Base-by-base conservation (phyloP, 2,113 vertebrate species). In the Loxodonta africana region DNA sequence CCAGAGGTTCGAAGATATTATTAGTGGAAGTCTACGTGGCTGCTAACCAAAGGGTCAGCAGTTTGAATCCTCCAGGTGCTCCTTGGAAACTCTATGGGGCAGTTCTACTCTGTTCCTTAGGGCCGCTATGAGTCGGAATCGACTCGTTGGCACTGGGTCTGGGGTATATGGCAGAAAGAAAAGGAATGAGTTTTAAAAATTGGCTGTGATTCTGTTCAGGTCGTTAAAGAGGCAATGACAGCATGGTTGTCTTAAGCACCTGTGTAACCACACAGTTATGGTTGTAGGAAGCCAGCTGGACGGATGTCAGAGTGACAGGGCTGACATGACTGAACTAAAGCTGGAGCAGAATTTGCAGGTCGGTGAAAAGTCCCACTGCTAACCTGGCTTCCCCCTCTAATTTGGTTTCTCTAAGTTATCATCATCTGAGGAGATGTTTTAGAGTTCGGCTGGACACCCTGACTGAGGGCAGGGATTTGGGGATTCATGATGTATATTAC, bases 231-330 rank as follows among this genome's bases (percentile, higher is more conserved):
- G 60, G 82, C 77, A 77, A 65, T n/a, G 94, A 15, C 90, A 85
- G 92, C 91, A 44, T 90, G 91, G 73, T 94, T 97, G 83, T 88
- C 92, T 90, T 21, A 77, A 90, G 94, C 83, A 86, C 44, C 6
- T 1, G 37, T 67, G 84, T 67, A 91, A 60, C 94, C 78, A 71
- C 77, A 46, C 7, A 1, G 86, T n/a, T 77, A 69, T n/a, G 90
- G 87, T 93, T 85, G 53, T 48, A 53, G 41, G 94, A 97, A 96
- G 81, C 89, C 97, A 86, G 80, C 90, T 91, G 93, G 84, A 83
- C 30, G 33, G 62, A 1, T 77, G 83, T 93, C 33, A 53, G 88
- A 67, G 37, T 95, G 95, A 48, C 60, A 88, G 85, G 94, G 73
- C 67, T 80, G 91, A 3, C 95, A 0, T 0, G 11, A 81, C 88